Base-by-base conservation (phyloP, 2,797 vertebrate genomes). In the Macropodus opercularis region DNA sequence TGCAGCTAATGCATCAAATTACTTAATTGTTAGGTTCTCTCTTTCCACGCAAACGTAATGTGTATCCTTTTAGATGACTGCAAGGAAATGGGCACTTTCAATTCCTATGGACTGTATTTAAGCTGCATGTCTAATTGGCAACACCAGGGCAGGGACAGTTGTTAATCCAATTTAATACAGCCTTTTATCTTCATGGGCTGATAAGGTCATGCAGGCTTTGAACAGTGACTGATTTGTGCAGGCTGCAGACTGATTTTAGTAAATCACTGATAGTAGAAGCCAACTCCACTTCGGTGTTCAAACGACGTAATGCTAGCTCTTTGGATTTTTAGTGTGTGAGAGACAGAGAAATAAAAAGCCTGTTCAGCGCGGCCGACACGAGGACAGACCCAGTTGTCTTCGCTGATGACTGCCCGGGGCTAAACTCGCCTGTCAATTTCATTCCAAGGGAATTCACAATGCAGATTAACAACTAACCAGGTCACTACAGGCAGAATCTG, bases 361-460 rank as follows among this genome's bases (percentile, higher is more conserved):
- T 56, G 63, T 90, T 90, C 88, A 83, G 90, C 89, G 89, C 87
- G 86, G 68, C 27, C 81, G 81, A 67, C 84, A 82, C 63, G 89
- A 90, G 90, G 78, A 90, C 88, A 93, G 88, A 90, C 87, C 86
- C 87, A 90, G 81, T 94, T 93, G 94, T 90, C 87, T 87, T 90
- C 81, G 66, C 82, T 78, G 81, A 92, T 91, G 87, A 85, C 38
- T 79, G 93, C 94, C 92, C 80, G 77, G 90, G 93, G 92, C 89
- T 77, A 80, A 83, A 83, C 85, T 90, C 93, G 92, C 92, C 89
- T 89, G 93, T 93, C 90, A 86, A 64, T 90, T 85, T 88, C 90
- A 90, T 85, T 93, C 89, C 89, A 85, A 85, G 88, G 81, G 87
- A 90, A 91, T 92, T 87, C 90, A 89, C 80, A 80, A 56, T 64